Evolutionary conservation across 2,888 invertebrate species (phyloP), one percentile per base, ranked within the genome.

Genomic region (Hemicrepidius hirtus): DNA sequence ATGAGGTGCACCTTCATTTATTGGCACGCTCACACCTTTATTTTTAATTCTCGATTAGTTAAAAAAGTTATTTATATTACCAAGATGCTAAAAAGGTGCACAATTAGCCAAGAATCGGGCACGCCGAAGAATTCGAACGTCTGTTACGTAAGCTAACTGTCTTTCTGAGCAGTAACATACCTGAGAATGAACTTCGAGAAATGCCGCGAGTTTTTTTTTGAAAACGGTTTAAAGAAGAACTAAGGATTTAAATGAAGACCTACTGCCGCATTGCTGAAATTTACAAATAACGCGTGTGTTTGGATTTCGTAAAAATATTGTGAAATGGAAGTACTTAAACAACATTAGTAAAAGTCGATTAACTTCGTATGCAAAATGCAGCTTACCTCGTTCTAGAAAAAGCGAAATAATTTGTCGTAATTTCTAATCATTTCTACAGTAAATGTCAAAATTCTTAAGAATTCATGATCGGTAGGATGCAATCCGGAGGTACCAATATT

Each of bases 31-130:
- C 62, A 32, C 66, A 71, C 60, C 67, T 57, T 74, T 74, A 70
- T 70, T 74, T 74, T 74, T 70, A 63, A 67, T 71, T 41, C 46
- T 37, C 32, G 67, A 71, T 67, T 72, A 70, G 62, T 49, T 71
- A 74, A 74, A 74, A 68, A 59, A 49, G 60, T 60, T 68, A 68
- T 60, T 68, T 68, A 49, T 60, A 60, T 46, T 46, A 50, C 57
- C 49, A 24, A 53, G 66, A 66, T 50, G 41, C 57, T 57, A 57
- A 66, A 66, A 66, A 55, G 40, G 57, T 57, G 32, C 41, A 44
- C 66, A 66, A 66, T 66, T 66, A 66, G 57, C 57, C 55, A 46
- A 66, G 57, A 66, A 64, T 24, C 44, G 37, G 64, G 50, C 64
- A 64, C 46, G 64, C 64, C 16, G 37, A 49, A 49, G 64, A 64